These are phyloP conservation scores for Lymantria monacha DNA, from an alignment of 2,888 invertebrate species.

Conservation along the genomic window DNA sequence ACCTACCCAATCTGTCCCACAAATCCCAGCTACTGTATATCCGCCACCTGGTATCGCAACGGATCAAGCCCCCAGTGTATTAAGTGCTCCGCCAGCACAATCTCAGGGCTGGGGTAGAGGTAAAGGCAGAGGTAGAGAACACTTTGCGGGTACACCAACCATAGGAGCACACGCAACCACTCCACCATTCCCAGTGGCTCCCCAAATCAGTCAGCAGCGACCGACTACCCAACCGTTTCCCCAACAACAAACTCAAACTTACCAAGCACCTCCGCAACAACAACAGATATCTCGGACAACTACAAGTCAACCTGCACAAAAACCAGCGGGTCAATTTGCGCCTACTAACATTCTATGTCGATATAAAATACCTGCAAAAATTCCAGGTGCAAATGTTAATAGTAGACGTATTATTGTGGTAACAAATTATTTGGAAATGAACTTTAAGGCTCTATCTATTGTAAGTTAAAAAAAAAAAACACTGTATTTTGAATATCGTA, in stretches of 20 bases:
- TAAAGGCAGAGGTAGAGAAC: neutral
- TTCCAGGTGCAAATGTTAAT: conserved; percentile 55
- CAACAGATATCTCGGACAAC: neutral
- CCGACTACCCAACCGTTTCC: neutral
- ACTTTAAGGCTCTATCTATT: conserved; percentile 68
- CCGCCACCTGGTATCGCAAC: neutral
- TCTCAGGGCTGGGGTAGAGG: conserved; percentile 4
- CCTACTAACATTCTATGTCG: conserved; percentile 22
- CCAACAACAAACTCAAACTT: neutral
- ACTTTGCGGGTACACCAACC: neutral
- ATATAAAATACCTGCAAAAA: conserved; percentile 55
- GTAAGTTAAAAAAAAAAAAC: conserved; percentile 46
- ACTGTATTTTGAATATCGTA: no score
- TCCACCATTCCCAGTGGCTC: neutral
- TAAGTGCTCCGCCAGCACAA: neutral
- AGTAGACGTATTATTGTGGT: conserved; percentile 57
- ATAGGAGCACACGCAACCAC: neutral
- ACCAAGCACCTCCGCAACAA: neutral
- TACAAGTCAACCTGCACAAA: neutral
- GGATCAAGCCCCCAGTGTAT: neutral
- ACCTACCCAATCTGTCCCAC: neutral
- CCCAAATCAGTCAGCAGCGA: neutral
- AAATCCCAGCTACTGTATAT: neutral
- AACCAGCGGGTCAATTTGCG: neutral
- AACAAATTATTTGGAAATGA: conserved; percentile 85